Conservation (phyloP, 2,113 vertebrate genomes). For the Malurus cyaneus region DNA sequence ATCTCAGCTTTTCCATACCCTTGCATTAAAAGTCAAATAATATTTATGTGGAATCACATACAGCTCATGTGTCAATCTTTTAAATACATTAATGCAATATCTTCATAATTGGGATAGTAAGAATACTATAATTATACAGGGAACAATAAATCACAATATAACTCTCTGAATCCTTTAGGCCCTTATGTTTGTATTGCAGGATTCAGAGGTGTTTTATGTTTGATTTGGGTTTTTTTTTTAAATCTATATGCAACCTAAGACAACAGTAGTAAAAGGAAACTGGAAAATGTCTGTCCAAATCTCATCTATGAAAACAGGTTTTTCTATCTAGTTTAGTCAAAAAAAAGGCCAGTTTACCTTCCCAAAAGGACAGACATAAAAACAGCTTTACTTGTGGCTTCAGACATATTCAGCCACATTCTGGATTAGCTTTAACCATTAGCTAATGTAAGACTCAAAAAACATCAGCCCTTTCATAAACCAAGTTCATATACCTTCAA, state of each 20-base stretch:
- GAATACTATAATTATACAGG: not conserved
- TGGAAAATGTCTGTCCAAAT: not conserved
- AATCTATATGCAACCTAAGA: not conserved
- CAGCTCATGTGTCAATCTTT: not conserved
- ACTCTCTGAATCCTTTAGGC: not conserved
- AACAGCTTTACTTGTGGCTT: not conserved
- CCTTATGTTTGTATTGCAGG: not conserved
- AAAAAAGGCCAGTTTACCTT: not conserved
- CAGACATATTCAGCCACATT: not conserved
- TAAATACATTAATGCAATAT: not conserved
- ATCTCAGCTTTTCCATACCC: constrained; percentile 4
- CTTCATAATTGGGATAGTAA: not conserved
- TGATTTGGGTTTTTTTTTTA: not conserved
- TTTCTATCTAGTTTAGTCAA: not conserved
- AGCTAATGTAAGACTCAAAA: not conserved
- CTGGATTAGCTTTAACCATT: not conserved
- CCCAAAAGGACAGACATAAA: not conserved
- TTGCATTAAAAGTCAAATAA: not conserved
- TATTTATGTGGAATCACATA: not conserved
- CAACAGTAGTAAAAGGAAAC: not conserved
- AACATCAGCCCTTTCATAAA: not conserved
- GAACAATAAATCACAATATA: not conserved
- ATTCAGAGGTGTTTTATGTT: not conserved
- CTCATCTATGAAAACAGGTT: not conserved
- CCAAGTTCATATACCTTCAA: not conserved